Conservation (phyloP, 2,113 vertebrate genomes). For the Malurus melanocephalus region DNA sequence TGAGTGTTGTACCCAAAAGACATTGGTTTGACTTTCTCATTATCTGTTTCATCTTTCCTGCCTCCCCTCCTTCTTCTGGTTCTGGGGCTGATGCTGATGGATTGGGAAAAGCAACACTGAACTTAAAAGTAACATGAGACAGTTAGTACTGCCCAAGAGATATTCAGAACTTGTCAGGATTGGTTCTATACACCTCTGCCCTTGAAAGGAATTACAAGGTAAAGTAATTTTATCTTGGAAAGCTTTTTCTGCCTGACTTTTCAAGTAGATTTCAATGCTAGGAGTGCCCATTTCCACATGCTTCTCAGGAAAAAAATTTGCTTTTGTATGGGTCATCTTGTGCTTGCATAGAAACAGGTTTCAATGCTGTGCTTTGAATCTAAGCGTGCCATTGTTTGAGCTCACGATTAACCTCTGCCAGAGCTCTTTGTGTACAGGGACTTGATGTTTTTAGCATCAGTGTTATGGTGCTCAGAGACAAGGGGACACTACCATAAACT, state of each 20-base stretch:
- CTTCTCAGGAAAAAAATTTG: neutral
- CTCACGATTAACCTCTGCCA: slow-evolving; percentile 6
- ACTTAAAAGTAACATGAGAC: neutral
- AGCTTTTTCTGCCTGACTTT: neutral
- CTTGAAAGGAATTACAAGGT: neutral
- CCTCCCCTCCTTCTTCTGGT: neutral
- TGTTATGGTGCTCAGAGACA: neutral
- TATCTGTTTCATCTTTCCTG: neutral
- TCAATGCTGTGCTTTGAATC: slow-evolving; percentile 8
- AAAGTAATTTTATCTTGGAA: neutral
- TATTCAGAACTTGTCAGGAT: neutral
- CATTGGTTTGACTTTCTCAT: neutral
- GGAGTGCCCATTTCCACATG: neutral
- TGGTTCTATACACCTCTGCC: neutral
- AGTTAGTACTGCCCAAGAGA: neutral
- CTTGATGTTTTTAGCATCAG: slow-evolving; percentile 5
- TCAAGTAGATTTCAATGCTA: neutral
- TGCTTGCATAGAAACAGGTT: neutral
- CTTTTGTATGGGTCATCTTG: neutral
- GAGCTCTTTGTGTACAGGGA: neutral
- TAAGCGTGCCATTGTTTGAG: neutral
- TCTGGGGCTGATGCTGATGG: neutral
- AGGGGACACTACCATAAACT: neutral
- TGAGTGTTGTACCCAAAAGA: neutral
- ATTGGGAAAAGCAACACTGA: neutral